Evolutionary conservation across 2,797 vertebrate genomes (phyloP).

Genomic region (Nannoperca australis): DNA sequence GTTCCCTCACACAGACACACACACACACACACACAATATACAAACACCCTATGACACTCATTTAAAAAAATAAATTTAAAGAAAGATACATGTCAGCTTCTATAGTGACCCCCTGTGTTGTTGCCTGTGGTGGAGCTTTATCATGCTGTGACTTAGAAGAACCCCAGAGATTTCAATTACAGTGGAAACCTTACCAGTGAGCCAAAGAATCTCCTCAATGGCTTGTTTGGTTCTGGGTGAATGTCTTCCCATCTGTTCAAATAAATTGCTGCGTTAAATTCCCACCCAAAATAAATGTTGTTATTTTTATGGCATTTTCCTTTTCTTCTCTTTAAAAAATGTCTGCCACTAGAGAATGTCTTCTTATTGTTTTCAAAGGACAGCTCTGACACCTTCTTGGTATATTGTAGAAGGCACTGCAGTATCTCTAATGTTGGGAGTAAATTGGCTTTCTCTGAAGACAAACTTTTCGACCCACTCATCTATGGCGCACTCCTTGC

Average conservation of each 20-base stretch:
- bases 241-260: constrained; percentile 41
- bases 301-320: constrained; percentile 41
- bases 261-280: constrained; percentile 37
- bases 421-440: constrained; percentile 57
- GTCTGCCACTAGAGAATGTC: constrained; percentile 20
- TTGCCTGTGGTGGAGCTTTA: constrained; percentile 28
- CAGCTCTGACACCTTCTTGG: constrained; percentile 48
- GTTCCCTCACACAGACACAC: background rate
- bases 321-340: constrained; percentile 6
- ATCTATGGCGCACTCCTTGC: constrained; percentile 22
- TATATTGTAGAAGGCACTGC: constrained; percentile 36
- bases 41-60: constrained; percentile 1
- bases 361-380: constrained; percentile 51
- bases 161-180: constrained; percentile 39
- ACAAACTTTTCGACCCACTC: constrained; percentile 40
- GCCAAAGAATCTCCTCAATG: constrained; percentile 20
- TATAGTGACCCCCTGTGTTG: constrained; percentile 10
- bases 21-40: background rate
- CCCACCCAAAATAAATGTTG: constrained; percentile 15
- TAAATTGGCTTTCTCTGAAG: constrained; percentile 66
- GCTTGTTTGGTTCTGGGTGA: constrained; percentile 29
- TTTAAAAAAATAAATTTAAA: constrained; percentile 13
- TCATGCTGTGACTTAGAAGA: constrained; percentile 40
- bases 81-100: constrained; percentile 40
- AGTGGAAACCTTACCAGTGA: constrained; percentile 26